Base-by-base conservation (phyloP, 2,888 invertebrate species). In the Podotricha telesiphe region DNA sequence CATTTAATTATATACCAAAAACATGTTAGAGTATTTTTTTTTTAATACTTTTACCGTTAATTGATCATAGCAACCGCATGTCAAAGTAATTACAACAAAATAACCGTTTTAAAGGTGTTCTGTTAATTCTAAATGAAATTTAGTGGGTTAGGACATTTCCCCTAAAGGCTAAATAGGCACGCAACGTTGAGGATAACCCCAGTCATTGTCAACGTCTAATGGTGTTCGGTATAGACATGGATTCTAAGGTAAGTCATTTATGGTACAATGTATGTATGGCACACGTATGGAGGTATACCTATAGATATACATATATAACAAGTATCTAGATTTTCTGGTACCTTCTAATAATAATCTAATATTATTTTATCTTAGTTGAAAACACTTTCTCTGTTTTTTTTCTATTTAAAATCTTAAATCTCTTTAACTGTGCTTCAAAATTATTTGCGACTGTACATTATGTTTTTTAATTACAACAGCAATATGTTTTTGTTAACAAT, bases 181-280 rank as follows among this genome's bases (percentile, higher is more conserved):
- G 82, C 82, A 74, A 81, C 76, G 75, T 71, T 62, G 67, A 70
- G 68, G 58, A 67, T 67, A 71, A 73, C 77, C 80, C 79, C 82
- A 85, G 84, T 85, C 80, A 80, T 73, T 80, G 78, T 74, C 76
- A 73, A 75, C 74, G 71, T 75, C 73, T 81, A 80, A 75, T 75
- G 77, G 80, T 77, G 82, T 71, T 74, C 81, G 71, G 79, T 53
- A 67, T 66, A 66, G 59, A 73, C 76, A 89, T 89, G 89, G 89
- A 89, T 78, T 69, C 75, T 22, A 89, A 89, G 89, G 89, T 88
- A 83, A 76, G 67, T 63, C 5, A 17, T 47, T 45, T 62, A 10
- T 28, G 22, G n/a, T 45, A 59, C 22, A 1, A 22, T 40, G 6
- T 34, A n/a, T 53, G n/a, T n/a, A n/a, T n/a, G n/a, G 34, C n/a